Conservation (phyloP, 64 coral and sea anemone genomes). For the Actinia equina region DNA sequence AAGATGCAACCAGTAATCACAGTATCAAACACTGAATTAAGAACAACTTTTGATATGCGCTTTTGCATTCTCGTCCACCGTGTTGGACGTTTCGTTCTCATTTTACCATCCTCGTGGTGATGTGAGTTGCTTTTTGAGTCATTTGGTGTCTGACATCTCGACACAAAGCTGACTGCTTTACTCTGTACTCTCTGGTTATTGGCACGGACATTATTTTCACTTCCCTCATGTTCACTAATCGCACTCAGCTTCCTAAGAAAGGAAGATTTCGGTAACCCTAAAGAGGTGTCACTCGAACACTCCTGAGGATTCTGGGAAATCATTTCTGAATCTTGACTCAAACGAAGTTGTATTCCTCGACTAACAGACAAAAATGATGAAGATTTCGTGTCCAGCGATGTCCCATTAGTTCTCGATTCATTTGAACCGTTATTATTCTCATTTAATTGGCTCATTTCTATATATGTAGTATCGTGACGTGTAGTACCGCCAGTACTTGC, state of each 20-base stretch:
- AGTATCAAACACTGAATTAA: slow-evolving; percentile 68
- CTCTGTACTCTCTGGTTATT: slow-evolving; percentile 12
- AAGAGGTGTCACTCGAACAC: neutral
- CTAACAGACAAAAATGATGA: slow-evolving; percentile 5
- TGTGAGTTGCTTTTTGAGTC: neutral
- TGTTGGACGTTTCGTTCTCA: slow-evolving; percentile 13
- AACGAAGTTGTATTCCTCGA: neutral
- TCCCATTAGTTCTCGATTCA: neutral
- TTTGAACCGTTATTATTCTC: slow-evolving; percentile 4
- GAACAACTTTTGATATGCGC: slow-evolving; percentile 40
- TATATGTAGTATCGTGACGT: neutral
- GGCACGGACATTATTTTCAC: slow-evolving; percentile 26
- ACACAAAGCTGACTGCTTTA: slow-evolving; percentile 13
- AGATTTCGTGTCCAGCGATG: neutral
- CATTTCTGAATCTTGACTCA: neutral
- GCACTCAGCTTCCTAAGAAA: slow-evolving; percentile 33
- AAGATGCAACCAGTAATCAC: slow-evolving; percentile 76
- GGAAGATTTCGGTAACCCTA: neutral
- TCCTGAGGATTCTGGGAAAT: neutral
- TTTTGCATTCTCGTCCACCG: slow-evolving; percentile 21
- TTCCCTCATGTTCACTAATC: slow-evolving; percentile 54
- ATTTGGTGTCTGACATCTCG: slow-evolving; percentile 10
- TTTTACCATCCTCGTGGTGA: neutral
- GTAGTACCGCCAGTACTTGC: neutral
- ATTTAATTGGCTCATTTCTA: slow-evolving; percentile 22